Base-by-base conservation (phyloP, 1,140 invertebrate species). In the Spodoptera litura region DNA sequence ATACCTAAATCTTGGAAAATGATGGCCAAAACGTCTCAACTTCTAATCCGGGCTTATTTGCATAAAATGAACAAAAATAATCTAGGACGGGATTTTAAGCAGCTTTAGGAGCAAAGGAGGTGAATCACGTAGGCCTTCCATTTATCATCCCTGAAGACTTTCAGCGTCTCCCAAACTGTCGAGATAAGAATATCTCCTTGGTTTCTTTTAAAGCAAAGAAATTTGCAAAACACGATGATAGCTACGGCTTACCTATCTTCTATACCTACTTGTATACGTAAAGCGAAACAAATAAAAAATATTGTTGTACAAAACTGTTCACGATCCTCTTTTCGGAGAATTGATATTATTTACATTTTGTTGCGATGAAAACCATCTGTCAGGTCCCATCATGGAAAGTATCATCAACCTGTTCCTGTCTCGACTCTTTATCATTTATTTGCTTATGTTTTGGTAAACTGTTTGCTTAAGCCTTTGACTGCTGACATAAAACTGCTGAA, bases 121-220 rank as follows among this genome's bases (percentile, higher is more conserved):
- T 86, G 83, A 86, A 86, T 87, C 86, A 87, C 81, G 81, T 79
- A 86, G 78, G 68, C 82, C 71, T 73, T 75, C 76, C 85, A 87
- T 89, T 87, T 87, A 87, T 89, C 86, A 89, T 87, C 84, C 66
- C 64, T 58, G 78, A 81, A 81, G 78, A 78, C 80, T 83, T 83
- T 79, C 78, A 81, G 49, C 84, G 79, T 80, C 76, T 79, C 76
- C 75, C 80, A 78, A 85, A 80, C 81, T 85, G 83, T 87, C 81
- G 77, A 79, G 84, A 88, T 86, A 88, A 78, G 51, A 76, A 58
- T 74, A 49, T 61, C 78, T 82, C 78, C 56, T 56, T 80, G 78
- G 73, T 72, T 83, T 81, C 66, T 84, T 72, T 59, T 56, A 27
- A 77, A 58, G 66, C 61, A 72, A 66, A 66, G 74, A 59, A 38